A percentile compares a stretch with the other conserved stretches of the same genome.
Evolutionary conservation across 1,140 invertebrate species (phyloP).

Genomic region (Aradophagus sp.): DNA sequence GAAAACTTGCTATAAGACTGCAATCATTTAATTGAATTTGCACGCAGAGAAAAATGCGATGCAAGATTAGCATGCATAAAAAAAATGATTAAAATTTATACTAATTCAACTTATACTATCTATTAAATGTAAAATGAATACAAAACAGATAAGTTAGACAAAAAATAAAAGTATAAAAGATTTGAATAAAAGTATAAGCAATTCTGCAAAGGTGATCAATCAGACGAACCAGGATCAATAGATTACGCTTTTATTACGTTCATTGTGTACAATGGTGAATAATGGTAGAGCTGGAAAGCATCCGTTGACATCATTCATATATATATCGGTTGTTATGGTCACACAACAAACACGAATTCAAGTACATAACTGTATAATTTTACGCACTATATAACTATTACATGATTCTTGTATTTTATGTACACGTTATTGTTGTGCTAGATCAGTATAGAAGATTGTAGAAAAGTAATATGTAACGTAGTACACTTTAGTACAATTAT

Average conservation of each 20-base stretch:
- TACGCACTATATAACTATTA: conserved; percentile 45
- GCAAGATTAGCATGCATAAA: no score
- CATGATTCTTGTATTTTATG: conserved; percentile 43
- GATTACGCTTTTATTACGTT: conserved; percentile 51
- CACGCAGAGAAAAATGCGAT: no score
- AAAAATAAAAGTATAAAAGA: no score
- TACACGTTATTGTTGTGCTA: conserved; percentile 52
- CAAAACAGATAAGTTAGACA: no score
- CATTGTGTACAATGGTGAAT: conserved; percentile 49
- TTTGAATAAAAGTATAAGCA: no score
- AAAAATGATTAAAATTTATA: no score
- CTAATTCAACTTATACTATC: no score
- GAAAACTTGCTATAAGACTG: no score
- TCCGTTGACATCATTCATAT: conserved; percentile 46
- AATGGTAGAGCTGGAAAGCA: conserved; percentile 37
- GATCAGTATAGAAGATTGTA: conserved; percentile 54
- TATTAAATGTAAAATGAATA: no score
- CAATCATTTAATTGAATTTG: no score
- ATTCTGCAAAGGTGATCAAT: no score
- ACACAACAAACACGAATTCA: conserved; percentile 43
- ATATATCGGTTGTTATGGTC: conserved; percentile 36
- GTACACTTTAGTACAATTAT: conserved; percentile 43
- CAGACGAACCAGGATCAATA: conserved; percentile 8
- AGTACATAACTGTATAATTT: conserved; percentile 41
- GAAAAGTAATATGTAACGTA: conserved; percentile 49